Base-by-base conservation (phyloP, 2,113 vertebrate genomes). In the Tamias sibiricus region DNA sequence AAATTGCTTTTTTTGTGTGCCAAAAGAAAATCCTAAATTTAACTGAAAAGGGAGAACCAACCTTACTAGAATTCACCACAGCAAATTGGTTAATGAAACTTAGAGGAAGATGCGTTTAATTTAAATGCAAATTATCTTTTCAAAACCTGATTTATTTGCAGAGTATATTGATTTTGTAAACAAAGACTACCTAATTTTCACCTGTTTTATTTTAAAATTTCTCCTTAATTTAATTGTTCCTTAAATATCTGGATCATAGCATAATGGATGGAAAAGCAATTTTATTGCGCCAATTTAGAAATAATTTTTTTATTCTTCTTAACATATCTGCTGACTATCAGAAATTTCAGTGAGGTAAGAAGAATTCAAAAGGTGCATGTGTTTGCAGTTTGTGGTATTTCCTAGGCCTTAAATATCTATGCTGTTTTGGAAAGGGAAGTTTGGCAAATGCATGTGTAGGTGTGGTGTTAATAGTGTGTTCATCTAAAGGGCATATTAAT, bases 271-370 rank as follows among this genome's bases (percentile, higher is more conserved):
- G 83, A 97, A 97, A 98, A 97, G 26, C 37, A 98, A 93, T 97
- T 86, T 92, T 97, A 91, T 97, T 98, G 97, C 98, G 95, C 93
- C 97, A 98, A 98, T 97, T 94, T 98, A 98, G 98, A 98, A 98
- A 98, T 98, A 98, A 98, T 98, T 98, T 96, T 98, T 97, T 97
- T 98, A 95, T 98, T 98, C 97, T 98, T 98, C 98, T 98, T 99
- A 98, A 98, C 98, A 98, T 98, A 98, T 98, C 98, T 98, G 98
- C 98, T 98, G 98, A 98, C 98, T 98, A 97, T 98, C 98, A 98
- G 98, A 99, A 98, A 98, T 98, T 97, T 98, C 98, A 98, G 98
- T 98, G 98, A 99, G 99, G 99, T 99, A 99, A 99, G 98, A 98
- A 97, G 96, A 83, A 96, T 85, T 94, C 87, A 96, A 69, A 90